These are phyloP conservation scores for Lithosia quadra DNA, from an alignment of 2,888 invertebrate genomes.

Conservation along the genomic window DNA sequence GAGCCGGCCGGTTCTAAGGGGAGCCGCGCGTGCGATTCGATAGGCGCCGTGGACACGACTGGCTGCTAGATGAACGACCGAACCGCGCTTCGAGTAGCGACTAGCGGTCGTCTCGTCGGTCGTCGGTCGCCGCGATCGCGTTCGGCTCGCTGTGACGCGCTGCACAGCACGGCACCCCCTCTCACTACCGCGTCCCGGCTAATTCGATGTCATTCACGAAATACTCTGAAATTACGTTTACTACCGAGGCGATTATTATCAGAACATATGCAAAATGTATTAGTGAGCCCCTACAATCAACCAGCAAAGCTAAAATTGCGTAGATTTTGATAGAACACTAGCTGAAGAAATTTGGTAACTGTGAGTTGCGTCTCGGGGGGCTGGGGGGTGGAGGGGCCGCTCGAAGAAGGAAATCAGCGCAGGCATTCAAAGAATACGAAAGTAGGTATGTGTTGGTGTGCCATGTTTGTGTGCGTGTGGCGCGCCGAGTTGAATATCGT, in stretches of 20 bases:
- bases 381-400: slow-evolving; percentile 65
- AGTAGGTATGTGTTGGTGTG: slow-evolving; percentile 67
- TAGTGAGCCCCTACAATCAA: slow-evolving; percentile 20
- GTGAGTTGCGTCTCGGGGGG: slow-evolving; percentile 65
- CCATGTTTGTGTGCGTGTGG: slow-evolving; percentile 64
- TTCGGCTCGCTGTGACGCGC: slow-evolving; percentile 62
- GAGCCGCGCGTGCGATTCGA: slow-evolving; percentile 84
- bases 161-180: slow-evolving; percentile 40
- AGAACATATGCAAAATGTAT: slow-evolving; percentile 32
- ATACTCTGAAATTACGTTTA: slow-evolving; percentile 78
- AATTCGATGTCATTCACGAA: slow-evolving; percentile 79
- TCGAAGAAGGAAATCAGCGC: slow-evolving; percentile 79
- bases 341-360: slow-evolving; percentile 40
- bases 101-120: slow-evolving; percentile 65
- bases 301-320: slow-evolving; percentile 18
- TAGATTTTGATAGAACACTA: slow-evolving; percentile 35
- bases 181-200: slow-evolving; percentile 61
- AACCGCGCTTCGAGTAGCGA: slow-evolving; percentile 55
- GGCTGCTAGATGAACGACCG: slow-evolving; percentile 53
- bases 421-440: slow-evolving; percentile 69
- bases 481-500: slow-evolving; percentile 61
- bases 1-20: slow-evolving; percentile 83
- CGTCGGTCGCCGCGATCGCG: slow-evolving; percentile 58
- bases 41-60: slow-evolving; percentile 84
- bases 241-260: slow-evolving; percentile 49